phyloP scores from a whole-genome alignment of 2,888 invertebrate species.

The Corythucha ciliata region DNA sequence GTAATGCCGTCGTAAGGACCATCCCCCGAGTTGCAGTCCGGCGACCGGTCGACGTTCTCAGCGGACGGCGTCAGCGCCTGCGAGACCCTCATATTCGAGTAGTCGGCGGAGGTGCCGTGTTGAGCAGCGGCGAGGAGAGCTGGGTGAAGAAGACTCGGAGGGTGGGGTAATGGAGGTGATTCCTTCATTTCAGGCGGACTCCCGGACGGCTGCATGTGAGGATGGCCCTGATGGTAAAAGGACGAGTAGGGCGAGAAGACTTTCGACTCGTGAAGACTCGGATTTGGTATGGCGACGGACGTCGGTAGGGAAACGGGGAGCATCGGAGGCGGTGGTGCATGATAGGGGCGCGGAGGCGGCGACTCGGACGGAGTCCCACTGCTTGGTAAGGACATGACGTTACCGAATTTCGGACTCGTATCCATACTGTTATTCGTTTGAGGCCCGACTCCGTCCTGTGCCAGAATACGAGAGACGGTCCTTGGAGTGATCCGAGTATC shows the following conservation, averaged over 20 bases:
- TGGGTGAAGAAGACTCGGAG: constrained; percentile 75
- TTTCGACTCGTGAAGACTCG: constrained; percentile 87
- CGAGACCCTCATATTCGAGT: constrained; percentile 55
- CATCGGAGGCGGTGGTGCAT: constrained; percentile 63
- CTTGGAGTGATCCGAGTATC: constrained; percentile 86
- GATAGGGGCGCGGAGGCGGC: constrained; percentile 57
- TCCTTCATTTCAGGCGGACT: constrained; percentile 62
- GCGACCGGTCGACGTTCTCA: constrained; percentile 76
- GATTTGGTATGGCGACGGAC: constrained; percentile 93
- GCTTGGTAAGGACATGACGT: constrained; percentile 30
- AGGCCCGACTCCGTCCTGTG: constrained; percentile 62
- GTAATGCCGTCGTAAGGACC: constrained; percentile 85
- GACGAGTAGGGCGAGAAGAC: constrained; percentile 87
- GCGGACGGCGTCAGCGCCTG: constrained; percentile 49
- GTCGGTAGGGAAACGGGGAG: constrained; percentile 84
- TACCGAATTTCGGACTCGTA: constrained; percentile 28
- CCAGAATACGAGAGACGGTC: constrained; percentile 76
- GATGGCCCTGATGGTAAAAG: constrained; percentile 56
- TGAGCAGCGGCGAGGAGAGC: constrained; percentile 74
- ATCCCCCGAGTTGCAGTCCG: constrained; percentile 85
- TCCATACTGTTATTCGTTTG: constrained; percentile 41
- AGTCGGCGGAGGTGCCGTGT: constrained; percentile 71
- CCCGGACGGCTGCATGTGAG: constrained; percentile 36
- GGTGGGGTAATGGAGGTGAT: constrained; percentile 69
- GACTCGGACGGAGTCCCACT: constrained; percentile 40